Percentiles rank a stretch among this genome's conserved stretches.
These are phyloP conservation scores for Corynorhinus townsendii DNA, from an alignment of 2,113 vertebrate genomes.

Conservation along the genomic window DNA sequence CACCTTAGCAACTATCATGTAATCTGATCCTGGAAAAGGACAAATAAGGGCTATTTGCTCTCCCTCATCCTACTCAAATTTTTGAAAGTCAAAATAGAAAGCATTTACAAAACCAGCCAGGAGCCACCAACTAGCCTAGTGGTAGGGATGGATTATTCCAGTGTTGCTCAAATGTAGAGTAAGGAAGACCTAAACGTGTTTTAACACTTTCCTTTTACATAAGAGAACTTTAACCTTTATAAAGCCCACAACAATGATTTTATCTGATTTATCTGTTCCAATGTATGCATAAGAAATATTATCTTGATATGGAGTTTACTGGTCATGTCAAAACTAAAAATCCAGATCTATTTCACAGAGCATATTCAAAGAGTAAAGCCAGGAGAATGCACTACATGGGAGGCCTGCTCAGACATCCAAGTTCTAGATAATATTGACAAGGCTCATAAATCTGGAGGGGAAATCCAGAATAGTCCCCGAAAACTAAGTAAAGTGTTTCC, in stretches of 20 bases:
- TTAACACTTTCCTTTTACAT: neutral
- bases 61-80: neutral
- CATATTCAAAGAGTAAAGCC: neutral
- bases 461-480: slow-evolving; percentile 32
- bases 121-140: neutral
- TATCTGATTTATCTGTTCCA: neutral
- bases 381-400: neutral
- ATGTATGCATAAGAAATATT: neutral
- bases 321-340: neutral
- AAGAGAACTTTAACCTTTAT: neutral
- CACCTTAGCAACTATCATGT: slow-evolving; percentile 23
- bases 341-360: neutral
- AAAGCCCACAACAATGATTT: neutral
- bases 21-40: neutral
- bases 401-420: neutral
- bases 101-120: neutral
- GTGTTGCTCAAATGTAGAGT: neutral
- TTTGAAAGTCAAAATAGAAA: slow-evolving; percentile 36
- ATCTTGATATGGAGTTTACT: neutral
- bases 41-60: slow-evolving; percentile 2
- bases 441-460: slow-evolving; percentile 40
- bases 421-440: slow-evolving; percentile 40
- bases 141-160: neutral
- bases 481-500: slow-evolving; percentile 26
- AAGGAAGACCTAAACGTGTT: neutral